Percentiles rank a stretch among this genome's conserved stretches.
phyloP scores from a whole-genome alignment of 2,113 vertebrate species.

The Periophthalmus modestus region DNA sequence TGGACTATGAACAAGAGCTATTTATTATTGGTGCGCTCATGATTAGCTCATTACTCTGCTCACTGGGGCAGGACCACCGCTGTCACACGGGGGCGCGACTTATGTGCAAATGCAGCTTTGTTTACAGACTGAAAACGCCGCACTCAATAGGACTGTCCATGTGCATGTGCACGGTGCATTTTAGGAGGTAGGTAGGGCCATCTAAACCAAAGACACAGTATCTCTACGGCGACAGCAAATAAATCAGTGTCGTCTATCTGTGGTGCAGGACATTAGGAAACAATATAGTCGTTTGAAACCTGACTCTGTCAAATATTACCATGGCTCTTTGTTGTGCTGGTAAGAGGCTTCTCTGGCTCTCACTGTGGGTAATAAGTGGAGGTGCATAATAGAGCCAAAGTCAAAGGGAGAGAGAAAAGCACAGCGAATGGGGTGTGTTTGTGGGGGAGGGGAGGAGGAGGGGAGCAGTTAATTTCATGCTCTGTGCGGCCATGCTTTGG shows the following conservation, averaged over 20 bases:
- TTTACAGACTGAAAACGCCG: conserved; percentile 31
- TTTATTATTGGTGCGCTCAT: conserved; percentile 69
- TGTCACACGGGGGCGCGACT: conserved; percentile 28
- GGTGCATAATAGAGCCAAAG: conserved; percentile 22
- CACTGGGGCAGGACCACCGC: conserved; percentile 49
- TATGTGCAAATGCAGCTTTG: conserved; percentile 22
- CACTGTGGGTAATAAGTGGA: conserved; percentile 21
- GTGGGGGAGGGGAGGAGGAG: conserved; percentile 34
- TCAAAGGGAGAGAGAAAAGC: conserved; percentile 32
- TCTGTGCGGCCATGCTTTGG: conserved; percentile 66
- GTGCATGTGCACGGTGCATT: too few relatives aligned
- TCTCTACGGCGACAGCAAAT: background rate
- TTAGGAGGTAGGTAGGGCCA: background rate
- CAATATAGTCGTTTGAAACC: background rate
- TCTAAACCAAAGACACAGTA: background rate
- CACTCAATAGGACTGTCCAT: conserved; percentile 33
- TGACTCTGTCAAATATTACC: background rate
- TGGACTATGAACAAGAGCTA: conserved; percentile 68
- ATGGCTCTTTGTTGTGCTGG: background rate
- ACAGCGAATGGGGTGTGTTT: conserved; percentile 5
- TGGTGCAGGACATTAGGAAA: conserved; percentile 8
- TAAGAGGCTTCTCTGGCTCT: conserved; percentile 16
- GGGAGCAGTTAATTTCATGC: conserved; percentile 72
- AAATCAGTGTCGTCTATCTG: conserved; percentile 15
- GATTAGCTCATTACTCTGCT: conserved; percentile 72